phyloP scores from a whole-genome alignment of 2,113 vertebrate species.

The Hymenochirus boettgeri region DNA sequence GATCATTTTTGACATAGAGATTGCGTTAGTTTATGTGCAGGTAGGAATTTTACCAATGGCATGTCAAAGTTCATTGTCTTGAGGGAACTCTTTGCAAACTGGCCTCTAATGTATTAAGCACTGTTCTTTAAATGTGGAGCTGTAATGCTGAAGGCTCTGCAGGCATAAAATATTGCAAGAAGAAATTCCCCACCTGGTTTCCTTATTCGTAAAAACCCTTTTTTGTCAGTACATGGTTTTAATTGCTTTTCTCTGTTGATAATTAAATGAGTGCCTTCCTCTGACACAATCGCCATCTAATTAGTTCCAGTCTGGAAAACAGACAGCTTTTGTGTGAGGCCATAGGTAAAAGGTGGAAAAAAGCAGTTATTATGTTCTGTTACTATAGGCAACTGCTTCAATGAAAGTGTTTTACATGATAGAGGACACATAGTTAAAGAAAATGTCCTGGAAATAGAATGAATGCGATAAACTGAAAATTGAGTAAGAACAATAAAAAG shows the following conservation, averaged over 20 bases:
- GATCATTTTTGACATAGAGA: no score
- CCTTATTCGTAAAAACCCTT: not conserved
- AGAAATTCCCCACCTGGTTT: not conserved
- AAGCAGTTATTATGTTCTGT: not conserved
- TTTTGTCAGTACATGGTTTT: constrained; percentile 5
- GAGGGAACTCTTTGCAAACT: constrained; percentile 2
- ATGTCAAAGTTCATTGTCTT: constrained; percentile 6
- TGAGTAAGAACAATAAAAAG: not conserved
- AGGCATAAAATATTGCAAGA: not conserved
- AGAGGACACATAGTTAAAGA: constrained; percentile 7
- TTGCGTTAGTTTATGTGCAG: no score
- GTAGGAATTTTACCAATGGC: not conserved
- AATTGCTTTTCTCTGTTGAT: constrained; percentile 4
- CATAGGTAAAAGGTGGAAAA: not conserved
- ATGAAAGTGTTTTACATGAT: not conserved
- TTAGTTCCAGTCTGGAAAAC: constrained; percentile 8
- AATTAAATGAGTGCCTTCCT: constrained; percentile 20
- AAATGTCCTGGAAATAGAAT: not conserved
- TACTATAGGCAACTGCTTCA: no score
- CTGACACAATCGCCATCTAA: not conserved
- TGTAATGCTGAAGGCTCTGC: not conserved
- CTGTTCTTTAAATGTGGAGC: not conserved
- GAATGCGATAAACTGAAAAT: not conserved
- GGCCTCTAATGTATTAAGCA: not conserved
- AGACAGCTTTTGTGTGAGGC: not conserved